Conservation (phyloP, 1,140 invertebrate species). For the Leptopilina boulardi region DNA sequence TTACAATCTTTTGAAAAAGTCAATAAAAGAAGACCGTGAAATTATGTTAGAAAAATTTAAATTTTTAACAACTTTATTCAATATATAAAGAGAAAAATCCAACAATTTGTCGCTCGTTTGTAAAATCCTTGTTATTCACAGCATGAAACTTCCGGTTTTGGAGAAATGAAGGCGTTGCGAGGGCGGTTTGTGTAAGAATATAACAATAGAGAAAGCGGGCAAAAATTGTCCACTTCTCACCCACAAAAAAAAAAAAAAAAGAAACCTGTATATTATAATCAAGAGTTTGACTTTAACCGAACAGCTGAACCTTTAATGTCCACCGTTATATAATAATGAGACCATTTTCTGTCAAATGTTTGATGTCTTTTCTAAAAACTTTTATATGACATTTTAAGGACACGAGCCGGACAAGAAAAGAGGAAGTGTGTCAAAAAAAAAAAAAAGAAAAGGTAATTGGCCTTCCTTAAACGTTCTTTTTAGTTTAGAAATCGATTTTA, state of each 20-base stretch:
- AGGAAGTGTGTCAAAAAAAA: background rate
- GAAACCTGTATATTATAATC: background rate
- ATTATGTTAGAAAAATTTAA: no score
- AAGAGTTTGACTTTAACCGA: constrained; percentile 35
- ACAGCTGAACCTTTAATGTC: constrained; percentile 34
- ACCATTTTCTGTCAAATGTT: background rate
- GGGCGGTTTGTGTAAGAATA: constrained; percentile 71
- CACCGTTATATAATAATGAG: constrained; percentile 3
- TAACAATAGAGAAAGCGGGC: constrained; percentile 64
- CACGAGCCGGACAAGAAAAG: no score
- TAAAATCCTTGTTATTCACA: constrained; percentile 65
- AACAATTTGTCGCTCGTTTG: constrained; percentile 64
- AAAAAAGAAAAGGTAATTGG: constrained; percentile 1
- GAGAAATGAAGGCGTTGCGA: constrained; percentile 51
- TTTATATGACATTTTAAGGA: background rate
- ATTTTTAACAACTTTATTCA: no score
- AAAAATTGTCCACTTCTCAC: constrained; percentile 53
- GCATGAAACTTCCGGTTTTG: constrained; percentile 67
- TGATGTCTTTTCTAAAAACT: constrained; percentile 16
- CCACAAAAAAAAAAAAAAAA: no score
- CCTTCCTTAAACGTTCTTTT: background rate
- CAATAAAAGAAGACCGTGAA: no score
- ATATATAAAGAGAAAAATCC: constrained; percentile 53
- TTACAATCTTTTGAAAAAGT: no score
- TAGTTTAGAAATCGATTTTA: background rate